Percentiles rank a stretch among this genome's conserved stretches.
Evolutionary conservation across 92 coral and sea anemone species (phyloP).

Genomic region (Montipora capitata): DNA sequence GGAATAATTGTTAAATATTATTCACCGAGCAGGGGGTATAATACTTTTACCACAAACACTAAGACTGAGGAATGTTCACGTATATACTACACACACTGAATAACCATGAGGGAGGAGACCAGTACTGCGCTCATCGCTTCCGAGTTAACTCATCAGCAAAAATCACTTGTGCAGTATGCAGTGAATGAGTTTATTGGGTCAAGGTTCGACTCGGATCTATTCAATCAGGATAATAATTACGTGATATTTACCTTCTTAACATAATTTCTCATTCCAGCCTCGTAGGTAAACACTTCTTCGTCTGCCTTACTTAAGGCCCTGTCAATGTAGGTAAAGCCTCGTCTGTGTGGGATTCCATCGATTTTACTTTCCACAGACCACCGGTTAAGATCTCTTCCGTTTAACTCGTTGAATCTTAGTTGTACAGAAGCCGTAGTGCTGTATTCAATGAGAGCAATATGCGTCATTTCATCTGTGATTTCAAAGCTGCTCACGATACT

Average conservation of each 20-base stretch:
- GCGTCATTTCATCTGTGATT: slow-evolving; percentile 19
- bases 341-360: slow-evolving; percentile 55
- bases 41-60: no score
- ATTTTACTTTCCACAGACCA: slow-evolving; percentile 35
- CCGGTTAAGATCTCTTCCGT: slow-evolving; percentile 48
- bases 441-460: slow-evolving; percentile 70
- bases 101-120: no score
- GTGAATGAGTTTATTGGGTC: no score
- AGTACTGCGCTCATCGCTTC: no score
- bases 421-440: slow-evolving; percentile 78
- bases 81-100: no score
- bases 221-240: no score
- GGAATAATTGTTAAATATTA: no score
- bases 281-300: slow-evolving; percentile 65
- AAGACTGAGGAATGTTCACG: no score
- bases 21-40: no score
- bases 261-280: slow-evolving; percentile 74
- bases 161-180: no score
- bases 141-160: no score
- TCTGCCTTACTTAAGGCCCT: slow-evolving; percentile 71
- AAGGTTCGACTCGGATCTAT: no score
- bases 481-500: slow-evolving; percentile 17
- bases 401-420: slow-evolving; percentile 70
- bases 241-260: slow-evolving; percentile 70
- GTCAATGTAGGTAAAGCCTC: slow-evolving; percentile 78